A percentile compares a stretch with the other conserved stretches of the same genome.
phyloP scores from a whole-genome alignment of 2,888 invertebrate species.

The Nebria salina region DNA sequence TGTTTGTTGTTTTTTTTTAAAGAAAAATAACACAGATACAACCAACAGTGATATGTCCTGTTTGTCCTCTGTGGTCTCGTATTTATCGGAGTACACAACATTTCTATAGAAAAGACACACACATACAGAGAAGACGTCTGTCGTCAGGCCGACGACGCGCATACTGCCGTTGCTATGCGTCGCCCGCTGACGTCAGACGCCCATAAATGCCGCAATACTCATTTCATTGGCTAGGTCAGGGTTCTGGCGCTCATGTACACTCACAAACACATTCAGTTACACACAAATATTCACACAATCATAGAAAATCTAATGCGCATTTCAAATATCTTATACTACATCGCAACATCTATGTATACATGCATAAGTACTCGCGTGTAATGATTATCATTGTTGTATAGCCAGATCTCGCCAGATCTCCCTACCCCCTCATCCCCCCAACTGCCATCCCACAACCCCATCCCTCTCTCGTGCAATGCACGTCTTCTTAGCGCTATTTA shows the following conservation, averaged over 20 bases:
- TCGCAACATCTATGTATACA: neutral
- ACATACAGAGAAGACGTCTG: neutral
- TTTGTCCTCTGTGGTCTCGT: conserved; percentile 9
- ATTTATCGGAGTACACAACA: neutral
- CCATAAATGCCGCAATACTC: conserved; percentile 22
- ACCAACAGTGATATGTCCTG: conserved; percentile 3
- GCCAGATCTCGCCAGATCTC: neutral
- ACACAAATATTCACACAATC: neutral
- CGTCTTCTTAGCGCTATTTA: neutral
- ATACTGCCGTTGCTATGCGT: conserved; percentile 33
- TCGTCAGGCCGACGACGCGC: conserved; percentile 12
- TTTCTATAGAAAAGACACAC: neutral
- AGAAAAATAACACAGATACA: neutral
- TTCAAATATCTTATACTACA: neutral
- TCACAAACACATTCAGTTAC: neutral
- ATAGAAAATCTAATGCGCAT: neutral
- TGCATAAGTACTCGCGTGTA: neutral
- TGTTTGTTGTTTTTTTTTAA: neutral
- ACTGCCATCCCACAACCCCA: neutral
- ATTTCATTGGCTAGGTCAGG: conserved; percentile 40
- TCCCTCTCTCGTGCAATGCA: neutral
- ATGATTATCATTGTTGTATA: neutral
- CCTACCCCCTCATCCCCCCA: neutral
- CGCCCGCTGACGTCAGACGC: conserved; percentile 25
- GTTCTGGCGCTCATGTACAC: conserved; percentile 3